Evolutionary conservation across 2,888 invertebrate genomes (phyloP), one percentile per base, ranked within the genome.

Genomic region (Cataglyphis rosenhaueri): DNA sequence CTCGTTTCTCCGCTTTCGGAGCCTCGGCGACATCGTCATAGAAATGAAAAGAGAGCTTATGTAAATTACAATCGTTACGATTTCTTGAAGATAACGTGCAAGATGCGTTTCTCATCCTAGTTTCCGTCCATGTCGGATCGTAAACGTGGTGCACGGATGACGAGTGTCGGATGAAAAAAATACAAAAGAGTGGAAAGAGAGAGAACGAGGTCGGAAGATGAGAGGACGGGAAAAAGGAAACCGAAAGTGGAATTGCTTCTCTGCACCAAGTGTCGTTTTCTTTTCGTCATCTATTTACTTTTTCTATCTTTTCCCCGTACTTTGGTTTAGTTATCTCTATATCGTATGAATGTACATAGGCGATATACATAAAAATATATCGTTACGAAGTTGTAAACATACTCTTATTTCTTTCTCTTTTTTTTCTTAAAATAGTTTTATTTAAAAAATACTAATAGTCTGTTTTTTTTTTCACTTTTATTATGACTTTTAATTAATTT

Each of bases 261-360:
- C 85, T 78, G 82, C 84, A 79, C 71, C 86, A 86, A 85, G 89
- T 90, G 90, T 92, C 92, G 90, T 92, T 92, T 92, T 91, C 91
- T 88, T 89, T 86, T 83, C 86, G 73, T 82, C 88, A 81, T 86
- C 88, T 87, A 90, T 91, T 90, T 89, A 90, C 90, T 81, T 82
- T 81, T 84, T 79, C 78, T 65, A 64, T 64, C 65, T 61, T 52
- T 68, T 65, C 59, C 59, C 61, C 73, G 79, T 83, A 12, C 64
- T 82, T 73, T 57, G 75, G 78, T 55, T 81, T n/a, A 75, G 41
- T 61, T n/a, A 41, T 38, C n/a, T 81, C 38, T 21, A 32, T 57
- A 41, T 44, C 32, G 35, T 44, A 35, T 76, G 68, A 21, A 78
- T 21, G 38, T 21, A 70, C 52, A 25, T 32, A n/a, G 15, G 18